A percentile compares a stretch with the other conserved stretches of the same genome.
Evolutionary conservation across 2,888 invertebrate genomes (phyloP).

Genomic region (Saturnia japonica): DNA sequence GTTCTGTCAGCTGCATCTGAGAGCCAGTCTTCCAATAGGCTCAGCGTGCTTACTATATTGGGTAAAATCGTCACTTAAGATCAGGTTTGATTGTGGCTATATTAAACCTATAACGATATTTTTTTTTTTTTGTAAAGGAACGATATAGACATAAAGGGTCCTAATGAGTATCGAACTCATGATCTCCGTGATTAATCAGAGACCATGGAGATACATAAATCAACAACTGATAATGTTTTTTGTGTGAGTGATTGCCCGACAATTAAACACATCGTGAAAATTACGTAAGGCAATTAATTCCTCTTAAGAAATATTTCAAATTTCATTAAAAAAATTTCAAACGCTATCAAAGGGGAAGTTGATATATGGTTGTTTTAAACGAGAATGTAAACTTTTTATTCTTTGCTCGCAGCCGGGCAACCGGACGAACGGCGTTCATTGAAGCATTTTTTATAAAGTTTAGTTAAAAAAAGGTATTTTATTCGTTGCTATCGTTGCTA

Average conservation of each 20-base stretch:
- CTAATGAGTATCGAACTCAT: background rate
- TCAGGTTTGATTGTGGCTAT: no score
- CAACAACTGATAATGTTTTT: background rate
- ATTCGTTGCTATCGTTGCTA: background rate
- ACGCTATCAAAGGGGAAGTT: background rate
- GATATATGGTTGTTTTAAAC: background rate
- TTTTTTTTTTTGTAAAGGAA: background rate
- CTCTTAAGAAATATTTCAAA: background rate
- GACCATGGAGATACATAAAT: background rate
- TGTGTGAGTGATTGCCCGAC: background rate
- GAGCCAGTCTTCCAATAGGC: no score
- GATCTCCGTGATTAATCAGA: background rate
- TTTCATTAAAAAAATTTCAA: background rate
- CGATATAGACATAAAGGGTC: background rate
- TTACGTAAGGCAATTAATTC: background rate
- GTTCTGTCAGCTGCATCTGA: no score
- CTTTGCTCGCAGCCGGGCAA: background rate
- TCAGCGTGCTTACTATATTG: no score
- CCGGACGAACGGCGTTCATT: background rate
- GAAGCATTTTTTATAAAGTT: background rate
- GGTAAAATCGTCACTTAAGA: no score
- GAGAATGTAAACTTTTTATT: constrained; percentile 2
- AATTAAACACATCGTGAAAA: background rate
- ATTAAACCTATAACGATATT: no score
- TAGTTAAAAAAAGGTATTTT: background rate